These are phyloP conservation scores for Panonychus citri DNA, from an alignment of 1,140 invertebrate species.

Conservation along the genomic window DNA sequence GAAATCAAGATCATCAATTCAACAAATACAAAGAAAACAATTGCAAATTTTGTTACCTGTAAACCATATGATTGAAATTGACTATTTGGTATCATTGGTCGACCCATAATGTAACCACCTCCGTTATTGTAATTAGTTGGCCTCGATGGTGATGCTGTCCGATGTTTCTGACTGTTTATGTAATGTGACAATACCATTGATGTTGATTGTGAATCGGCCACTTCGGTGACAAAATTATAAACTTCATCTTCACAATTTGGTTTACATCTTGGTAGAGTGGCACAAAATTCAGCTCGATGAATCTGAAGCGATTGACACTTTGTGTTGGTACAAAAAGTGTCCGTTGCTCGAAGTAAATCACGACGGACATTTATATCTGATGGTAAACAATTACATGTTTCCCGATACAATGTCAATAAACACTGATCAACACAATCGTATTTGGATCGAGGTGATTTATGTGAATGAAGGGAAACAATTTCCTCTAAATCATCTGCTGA, in stretches of 20 bases:
- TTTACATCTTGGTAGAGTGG: background rate
- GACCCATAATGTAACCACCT: background rate
- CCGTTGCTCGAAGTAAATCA: background rate
- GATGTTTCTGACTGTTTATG: background rate
- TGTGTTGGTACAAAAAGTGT: background rate
- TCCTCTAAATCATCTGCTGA: background rate
- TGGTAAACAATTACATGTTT: constrained; percentile 1
- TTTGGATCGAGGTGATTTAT: background rate
- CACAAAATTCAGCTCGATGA: background rate
- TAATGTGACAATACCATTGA: background rate
- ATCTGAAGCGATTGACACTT: background rate
- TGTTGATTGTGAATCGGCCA: background rate
- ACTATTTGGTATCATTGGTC: background rate
- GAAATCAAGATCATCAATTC: background rate
- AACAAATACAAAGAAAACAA: too few species aligned
- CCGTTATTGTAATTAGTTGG: background rate
- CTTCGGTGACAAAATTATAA: background rate
- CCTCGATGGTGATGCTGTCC: background rate
- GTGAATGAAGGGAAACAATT: background rate
- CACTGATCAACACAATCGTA: constrained; percentile 1
- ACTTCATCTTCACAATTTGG: background rate
- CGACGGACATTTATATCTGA: background rate
- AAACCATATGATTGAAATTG: background rate
- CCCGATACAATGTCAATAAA: background rate
- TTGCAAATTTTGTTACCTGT: background rate